Conservation (phyloP, 2,113 vertebrate genomes). For the Pluvialis apricaria region DNA sequence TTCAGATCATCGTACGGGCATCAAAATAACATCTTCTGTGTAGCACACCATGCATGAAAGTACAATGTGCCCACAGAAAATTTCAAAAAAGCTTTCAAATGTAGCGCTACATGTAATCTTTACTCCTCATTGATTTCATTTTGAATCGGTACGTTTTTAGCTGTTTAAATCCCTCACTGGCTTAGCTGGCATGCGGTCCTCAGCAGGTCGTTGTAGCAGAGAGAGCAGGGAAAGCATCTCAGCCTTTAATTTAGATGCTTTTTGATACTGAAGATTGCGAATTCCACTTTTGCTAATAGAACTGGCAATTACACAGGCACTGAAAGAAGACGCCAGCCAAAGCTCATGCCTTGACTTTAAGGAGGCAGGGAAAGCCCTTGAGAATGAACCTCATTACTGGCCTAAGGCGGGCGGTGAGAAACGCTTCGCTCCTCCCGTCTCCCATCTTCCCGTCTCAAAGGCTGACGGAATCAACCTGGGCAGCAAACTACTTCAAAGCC, state of each 20-base stretch:
- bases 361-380: not conserved
- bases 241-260: not conserved
- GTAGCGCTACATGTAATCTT: not conserved
- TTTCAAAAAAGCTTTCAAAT: not conserved
- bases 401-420: not conserved
- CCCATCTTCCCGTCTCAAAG: not conserved
- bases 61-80: accelerated
- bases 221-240: not conserved
- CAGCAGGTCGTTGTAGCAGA: not conserved
- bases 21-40: not conserved
- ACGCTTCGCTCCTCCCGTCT: not conserved
- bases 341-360: not conserved
- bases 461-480: not conserved
- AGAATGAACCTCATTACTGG: not conserved
- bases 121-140: not conserved
- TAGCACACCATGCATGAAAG: not conserved
- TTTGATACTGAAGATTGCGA: not conserved
- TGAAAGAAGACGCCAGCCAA: not conserved
- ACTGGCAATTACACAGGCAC: not conserved
- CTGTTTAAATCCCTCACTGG: not conserved
- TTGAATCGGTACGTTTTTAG: not conserved
- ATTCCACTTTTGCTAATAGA: not conserved
- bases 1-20: not conserved
- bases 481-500: not conserved
- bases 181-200: not conserved